phyloP scores from a whole-genome alignment of 1,140 invertebrate genomes.

The Panonychus citri region DNA sequence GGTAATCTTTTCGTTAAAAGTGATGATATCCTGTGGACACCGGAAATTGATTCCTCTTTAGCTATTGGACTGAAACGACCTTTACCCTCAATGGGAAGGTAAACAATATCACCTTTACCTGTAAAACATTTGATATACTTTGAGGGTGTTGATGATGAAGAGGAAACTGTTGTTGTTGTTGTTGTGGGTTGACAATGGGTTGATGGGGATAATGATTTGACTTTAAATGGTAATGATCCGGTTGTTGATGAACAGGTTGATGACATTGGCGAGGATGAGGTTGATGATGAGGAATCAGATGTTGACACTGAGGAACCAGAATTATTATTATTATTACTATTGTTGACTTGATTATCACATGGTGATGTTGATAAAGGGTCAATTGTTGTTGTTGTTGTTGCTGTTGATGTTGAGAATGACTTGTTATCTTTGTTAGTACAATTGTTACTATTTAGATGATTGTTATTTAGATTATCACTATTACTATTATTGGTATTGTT shows the following conservation, averaged over 20 bases:
- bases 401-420: background rate
- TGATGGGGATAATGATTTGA: background rate
- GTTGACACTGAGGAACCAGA: background rate
- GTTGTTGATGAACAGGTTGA: background rate
- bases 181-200: background rate
- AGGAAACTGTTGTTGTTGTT: background rate
- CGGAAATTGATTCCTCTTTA: slow-evolving; percentile 70
- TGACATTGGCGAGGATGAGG: background rate
- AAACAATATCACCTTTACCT: slow-evolving; percentile 51
- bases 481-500: background rate
- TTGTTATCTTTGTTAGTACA: background rate
- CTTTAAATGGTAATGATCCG: background rate
- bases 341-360: background rate
- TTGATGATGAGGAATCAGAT: background rate
- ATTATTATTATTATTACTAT: background rate
- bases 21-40: slow-evolving; percentile 55
- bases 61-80: slow-evolving; percentile 72
- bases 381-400: background rate
- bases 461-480: too few species aligned
- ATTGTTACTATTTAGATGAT: background rate
- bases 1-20: slow-evolving; percentile 64
- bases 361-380: background rate
- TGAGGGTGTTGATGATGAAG: background rate
- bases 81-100: slow-evolving; percentile 56
- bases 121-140: slow-evolving; percentile 62